A percentile compares a stretch with the other conserved stretches of the same genome.
Evolutionary conservation across 2,888 invertebrate genomes (phyloP).

Genomic region (Drosophila mercatorum): DNA sequence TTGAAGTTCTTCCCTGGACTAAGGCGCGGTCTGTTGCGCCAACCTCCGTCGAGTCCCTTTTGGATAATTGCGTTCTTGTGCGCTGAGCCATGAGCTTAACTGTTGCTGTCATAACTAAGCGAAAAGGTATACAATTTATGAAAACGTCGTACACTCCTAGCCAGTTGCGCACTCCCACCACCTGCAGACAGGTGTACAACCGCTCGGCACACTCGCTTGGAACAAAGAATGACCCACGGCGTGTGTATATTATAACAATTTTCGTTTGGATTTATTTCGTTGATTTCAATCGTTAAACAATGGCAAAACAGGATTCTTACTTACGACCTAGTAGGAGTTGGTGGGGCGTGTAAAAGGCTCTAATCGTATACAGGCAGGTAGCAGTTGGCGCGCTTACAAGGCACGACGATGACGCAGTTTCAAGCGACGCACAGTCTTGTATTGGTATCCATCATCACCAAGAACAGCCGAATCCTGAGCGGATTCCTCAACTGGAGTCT

Average conservation of each 20-base stretch:
- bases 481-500: slow-evolving; percentile 28
- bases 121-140: slow-evolving; percentile 81
- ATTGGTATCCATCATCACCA: slow-evolving; percentile 58
- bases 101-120: slow-evolving; percentile 80
- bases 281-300: slow-evolving; percentile 77
- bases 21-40: slow-evolving; percentile 39
- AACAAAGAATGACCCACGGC: slow-evolving; percentile 43
- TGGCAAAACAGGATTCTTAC: slow-evolving; percentile 64
- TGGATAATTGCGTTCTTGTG: slow-evolving; percentile 81
- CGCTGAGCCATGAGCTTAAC: slow-evolving; percentile 80
- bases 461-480: slow-evolving; percentile 52
- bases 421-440: slow-evolving; percentile 67
- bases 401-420: slow-evolving; percentile 77
- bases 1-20: slow-evolving; percentile 54
- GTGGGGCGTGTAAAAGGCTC: slow-evolving; percentile 51
- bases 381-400: slow-evolving; percentile 52
- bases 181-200: slow-evolving; percentile 40
- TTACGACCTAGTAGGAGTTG: slow-evolving; percentile 66
- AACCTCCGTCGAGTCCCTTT: slow-evolving; percentile 47
- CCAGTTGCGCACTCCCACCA: slow-evolving; percentile 5
- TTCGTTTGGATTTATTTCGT: slow-evolving; percentile 73
- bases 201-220: slow-evolving; percentile 24
- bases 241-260: slow-evolving; percentile 70
- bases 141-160: slow-evolving; percentile 60
- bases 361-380: slow-evolving; percentile 61